Conservation (phyloP, 2,888 invertebrate species). For the Acanthosoma haemorrhoidale region DNA sequence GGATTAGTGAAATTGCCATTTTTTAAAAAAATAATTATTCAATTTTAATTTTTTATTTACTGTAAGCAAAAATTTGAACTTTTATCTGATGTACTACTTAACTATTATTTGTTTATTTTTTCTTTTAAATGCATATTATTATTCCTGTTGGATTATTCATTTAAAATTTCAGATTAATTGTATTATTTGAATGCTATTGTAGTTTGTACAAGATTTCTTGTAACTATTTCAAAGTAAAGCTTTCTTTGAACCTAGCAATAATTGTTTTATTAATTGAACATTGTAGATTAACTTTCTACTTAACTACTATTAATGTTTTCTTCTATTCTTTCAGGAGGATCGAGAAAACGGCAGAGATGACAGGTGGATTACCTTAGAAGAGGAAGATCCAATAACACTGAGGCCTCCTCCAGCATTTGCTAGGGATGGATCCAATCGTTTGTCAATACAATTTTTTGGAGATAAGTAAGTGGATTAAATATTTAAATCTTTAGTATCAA, state of each 20-base stretch:
- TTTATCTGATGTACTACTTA: no score
- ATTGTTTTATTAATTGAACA: background rate
- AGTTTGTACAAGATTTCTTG: background rate
- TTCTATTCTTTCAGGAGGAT: conserved; percentile 37
- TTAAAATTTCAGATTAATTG: no score
- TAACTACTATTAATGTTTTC: background rate
- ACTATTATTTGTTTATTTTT: no score
- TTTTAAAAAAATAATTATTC: no score
- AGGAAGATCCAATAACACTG: conserved; percentile 38
- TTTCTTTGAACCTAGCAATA: background rate
- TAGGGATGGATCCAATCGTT: conserved; percentile 60
- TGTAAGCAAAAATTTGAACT: no score
- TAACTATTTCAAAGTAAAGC: background rate
- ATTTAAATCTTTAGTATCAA: no score
- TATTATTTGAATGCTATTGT: no score
- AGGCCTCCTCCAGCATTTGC: conserved; percentile 46
- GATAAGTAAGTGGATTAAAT: conserved; percentile 62
- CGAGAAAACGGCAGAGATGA: conserved; percentile 34
- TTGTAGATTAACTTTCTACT: background rate
- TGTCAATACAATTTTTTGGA: conserved; percentile 84
- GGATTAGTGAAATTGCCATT: no score
- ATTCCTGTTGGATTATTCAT: no score
- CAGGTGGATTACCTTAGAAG: conserved; percentile 39
- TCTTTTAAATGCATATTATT: no score
- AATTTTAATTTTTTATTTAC: no score